Evolutionary conservation across 2,888 invertebrate species (phyloP).

Genomic region (Latrodectus hesperus): DNA sequence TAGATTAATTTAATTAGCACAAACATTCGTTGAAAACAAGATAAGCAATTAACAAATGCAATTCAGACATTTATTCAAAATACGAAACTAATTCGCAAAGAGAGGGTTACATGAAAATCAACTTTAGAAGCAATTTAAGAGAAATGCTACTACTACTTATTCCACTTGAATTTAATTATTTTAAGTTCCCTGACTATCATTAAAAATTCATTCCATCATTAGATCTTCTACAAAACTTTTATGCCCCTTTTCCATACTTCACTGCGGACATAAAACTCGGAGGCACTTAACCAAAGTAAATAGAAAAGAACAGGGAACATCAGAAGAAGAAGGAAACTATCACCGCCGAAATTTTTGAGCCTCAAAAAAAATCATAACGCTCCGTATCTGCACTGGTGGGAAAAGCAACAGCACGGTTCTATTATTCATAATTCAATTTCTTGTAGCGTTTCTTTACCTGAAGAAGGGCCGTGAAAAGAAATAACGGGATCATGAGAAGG

Average conservation of each 20-base stretch:
- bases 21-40: too few relatives aligned
- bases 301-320: background rate
- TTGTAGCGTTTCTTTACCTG: slow-evolving; percentile 29
- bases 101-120: background rate
- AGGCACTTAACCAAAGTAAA: background rate
- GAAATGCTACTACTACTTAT: background rate
- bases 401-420: slow-evolving; percentile 52
- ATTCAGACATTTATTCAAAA: too few relatives aligned
- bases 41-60: too few relatives aligned
- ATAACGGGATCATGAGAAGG: slow-evolving; percentile 47
- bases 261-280: background rate
- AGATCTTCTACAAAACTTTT: background rate
- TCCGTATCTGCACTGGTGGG: slow-evolving; percentile 27
- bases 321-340: slow-evolving; percentile 27
- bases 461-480: slow-evolving; percentile 39
- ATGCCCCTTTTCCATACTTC: background rate
- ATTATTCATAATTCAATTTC: slow-evolving; percentile 63
- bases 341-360: slow-evolving; percentile 9
- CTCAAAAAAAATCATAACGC: slow-evolving; percentile 22
- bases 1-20: too few relatives aligned
- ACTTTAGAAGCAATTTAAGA: background rate
- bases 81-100: background rate
- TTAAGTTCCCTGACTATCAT: slow-evolving; percentile 22
- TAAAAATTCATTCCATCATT: slow-evolving; percentile 32
- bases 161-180: slow-evolving; percentile 39